Base-by-base conservation (phyloP, 1,140 invertebrate genomes). In the Antheraea mylitta region DNA sequence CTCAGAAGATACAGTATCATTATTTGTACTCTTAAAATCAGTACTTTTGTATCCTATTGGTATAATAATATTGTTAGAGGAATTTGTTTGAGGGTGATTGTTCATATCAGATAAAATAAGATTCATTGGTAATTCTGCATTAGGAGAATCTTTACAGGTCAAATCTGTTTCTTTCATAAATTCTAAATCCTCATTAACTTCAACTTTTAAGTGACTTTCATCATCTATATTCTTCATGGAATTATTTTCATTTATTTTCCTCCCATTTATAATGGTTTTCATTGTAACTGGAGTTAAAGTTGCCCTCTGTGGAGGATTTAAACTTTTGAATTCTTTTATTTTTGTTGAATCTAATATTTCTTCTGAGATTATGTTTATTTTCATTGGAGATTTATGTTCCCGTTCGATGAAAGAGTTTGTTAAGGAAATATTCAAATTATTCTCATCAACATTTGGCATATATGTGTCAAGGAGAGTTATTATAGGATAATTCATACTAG, bases 331-430 rank as follows among this genome's bases (percentile, higher is more conserved):
- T 53, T 78, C 67, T 37, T 67, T 76, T 30, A 77, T 70, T 66
- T 76, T 73, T 69, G 75, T 66, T 11, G 60, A 30, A 16, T 38
- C 58, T 38, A 85, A 65, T 45, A 79, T 73, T 75, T 85, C 71
- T 61, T 80, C 71, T 19, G 78, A 76, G 58, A 80, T 76, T 66
- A 76, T 77, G 64, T 72, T 72, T 16, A 78, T 70, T 70, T 73
- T 72, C 19, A 67, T 30, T 61, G 18, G 60, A 30, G 16, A 13
- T 16, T 53, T 53, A 53, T 53, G 10, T 16, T 53, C 45, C 16
- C 5, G 9, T 53, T 13, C 16, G 7, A 53, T 16, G 13, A 53
- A 13, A 53, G 11, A 53, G 16, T 53, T 53, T 53, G 16, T 53
- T 7, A 53, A 16, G 9, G 45, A 16, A 53, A 53, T 16, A 53